Base-by-base conservation (phyloP, 1,140 invertebrate species). In the Trissolcus basalis region DNA sequence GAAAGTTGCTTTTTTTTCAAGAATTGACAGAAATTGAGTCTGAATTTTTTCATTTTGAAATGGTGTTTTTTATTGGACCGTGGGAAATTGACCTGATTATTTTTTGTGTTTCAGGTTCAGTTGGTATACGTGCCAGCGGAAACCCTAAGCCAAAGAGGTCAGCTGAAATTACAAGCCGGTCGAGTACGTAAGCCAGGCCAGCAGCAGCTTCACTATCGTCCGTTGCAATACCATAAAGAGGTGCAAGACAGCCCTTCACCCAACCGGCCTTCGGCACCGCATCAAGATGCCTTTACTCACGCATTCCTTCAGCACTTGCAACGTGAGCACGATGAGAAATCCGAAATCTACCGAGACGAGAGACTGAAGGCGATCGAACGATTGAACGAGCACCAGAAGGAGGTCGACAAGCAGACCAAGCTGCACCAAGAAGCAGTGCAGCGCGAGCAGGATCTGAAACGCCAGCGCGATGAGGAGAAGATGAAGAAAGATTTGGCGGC, bases 61-160 rank as follows among this genome's bases (percentile, higher is more conserved):
- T n/a, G n/a, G n/a, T n/a, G n/a, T n/a, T n/a, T n/a, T n/a, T n/a
- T n/a, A n/a, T n/a, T n/a, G n/a, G n/a, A n/a, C n/a, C n/a, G n/a
- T n/a, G n/a, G n/a, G n/a, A n/a, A n/a, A n/a, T n/a, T n/a, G n/a
- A n/a, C n/a, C n/a, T n/a, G n/a, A n/a, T n/a, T n/a, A n/a, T n/a
- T n/a, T n/a, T n/a, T n/a, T n/a, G n/a, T 63, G 6, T 77, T 73
- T 7, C n/a, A 93, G 87, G 91, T 95, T 11, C 93, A 95, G 82
- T 81, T 95, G 45, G 86, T 95, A 0, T 96, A 95, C 79, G 93
- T 96, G 1, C 94, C 94, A 10, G 89, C 94, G 32, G 94, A 96
- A 81, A 93, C 92, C 0, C 83, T 95, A 9, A 91, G 91, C 53
- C 90, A 91, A 84, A 90, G 91, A 67, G 81, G 81, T 56, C 84